Evolutionary conservation across 2,888 invertebrate species (phyloP), one percentile per base, ranked within the genome.

Genomic region (Trissolcus brochymenae): DNA sequence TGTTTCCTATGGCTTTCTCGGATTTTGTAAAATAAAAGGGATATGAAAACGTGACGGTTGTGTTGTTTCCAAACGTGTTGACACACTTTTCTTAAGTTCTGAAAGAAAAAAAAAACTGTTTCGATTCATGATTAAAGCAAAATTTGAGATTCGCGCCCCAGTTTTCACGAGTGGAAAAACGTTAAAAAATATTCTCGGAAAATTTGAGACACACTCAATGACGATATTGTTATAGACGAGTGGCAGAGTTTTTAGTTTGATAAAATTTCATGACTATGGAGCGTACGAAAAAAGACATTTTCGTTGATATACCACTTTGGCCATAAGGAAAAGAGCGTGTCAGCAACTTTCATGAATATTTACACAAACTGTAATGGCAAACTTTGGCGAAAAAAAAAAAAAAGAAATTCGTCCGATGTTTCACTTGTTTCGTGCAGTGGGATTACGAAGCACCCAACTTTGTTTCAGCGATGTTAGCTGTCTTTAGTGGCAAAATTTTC

Each of bases 321-420:
- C 35, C 1, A 49, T 49, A 16, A 17, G 51, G 19, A 62, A 61
- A 60, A 62, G 55, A 72, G 54, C 53, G 49, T 54, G 55, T 57
- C 71, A 51, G 66, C 60, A 73, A 73, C 73, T 66, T 66, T 66
- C 61, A 73, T 61, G 73, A 73, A 65, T 60, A 73, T 73, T 66
- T 61, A 56, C 55, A 50, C 50, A 65, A 72, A 72, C 59, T 57
- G 65, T 65, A 60, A 65, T 65, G 57, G 46, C 17, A 72, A 64
- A 64, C 43, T 72, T 72, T 57, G 49, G 50, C 11, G 35, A 3
- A 35, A 35, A 35, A 19, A 19, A 19, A 19, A 19, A 25, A 25
- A 25, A 25, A 72, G 57, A 64, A 46, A 72, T 57, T 64, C 35
- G 35, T 72, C 57, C 62, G 29, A 62, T 57, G 51, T n/a, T 51